phyloP scores from a whole-genome alignment of 2,888 invertebrate species.

The Euspilapteryx auroguttella region DNA sequence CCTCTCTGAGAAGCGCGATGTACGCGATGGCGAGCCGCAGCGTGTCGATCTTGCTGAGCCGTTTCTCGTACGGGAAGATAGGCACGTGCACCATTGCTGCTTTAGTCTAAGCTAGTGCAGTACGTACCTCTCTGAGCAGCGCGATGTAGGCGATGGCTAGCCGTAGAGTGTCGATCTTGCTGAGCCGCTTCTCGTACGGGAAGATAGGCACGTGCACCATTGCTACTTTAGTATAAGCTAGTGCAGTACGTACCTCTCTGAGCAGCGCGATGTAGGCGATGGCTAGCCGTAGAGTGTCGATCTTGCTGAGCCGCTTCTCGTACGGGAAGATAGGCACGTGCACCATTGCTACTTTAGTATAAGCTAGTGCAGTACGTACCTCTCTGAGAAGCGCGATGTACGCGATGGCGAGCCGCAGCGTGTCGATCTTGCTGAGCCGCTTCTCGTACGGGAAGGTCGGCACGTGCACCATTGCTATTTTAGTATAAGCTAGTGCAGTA shows the following conservation, averaged over 20 bases:
- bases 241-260: no score
- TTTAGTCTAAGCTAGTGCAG: no score
- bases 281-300: slow-evolving; percentile 94
- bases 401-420: slow-evolving; percentile 93
- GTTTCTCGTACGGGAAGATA: slow-evolving; percentile 98
- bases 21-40: slow-evolving; percentile 95
- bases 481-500: no score
- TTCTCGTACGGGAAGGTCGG: slow-evolving; percentile 99
- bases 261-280: slow-evolving; percentile 97
- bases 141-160: slow-evolving; percentile 98
- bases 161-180: slow-evolving; percentile 97
- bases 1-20: slow-evolving; percentile 93
- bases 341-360: no score
- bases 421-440: slow-evolving; percentile 97
- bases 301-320: slow-evolving; percentile 97
- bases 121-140: slow-evolving; percentile 73
- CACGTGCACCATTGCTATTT: no score
- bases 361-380: no score
- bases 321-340: slow-evolving; percentile 99
- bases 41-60: slow-evolving; percentile 98
- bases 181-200: slow-evolving; percentile 96
- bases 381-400: slow-evolving; percentile 96
- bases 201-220: slow-evolving; percentile 99
- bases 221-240: no score
- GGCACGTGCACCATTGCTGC: no score